A percentile compares a stretch with the other conserved stretches of the same genome.
Conservation (phyloP, 2,797 vertebrate species). For the Channa striata region DNA sequence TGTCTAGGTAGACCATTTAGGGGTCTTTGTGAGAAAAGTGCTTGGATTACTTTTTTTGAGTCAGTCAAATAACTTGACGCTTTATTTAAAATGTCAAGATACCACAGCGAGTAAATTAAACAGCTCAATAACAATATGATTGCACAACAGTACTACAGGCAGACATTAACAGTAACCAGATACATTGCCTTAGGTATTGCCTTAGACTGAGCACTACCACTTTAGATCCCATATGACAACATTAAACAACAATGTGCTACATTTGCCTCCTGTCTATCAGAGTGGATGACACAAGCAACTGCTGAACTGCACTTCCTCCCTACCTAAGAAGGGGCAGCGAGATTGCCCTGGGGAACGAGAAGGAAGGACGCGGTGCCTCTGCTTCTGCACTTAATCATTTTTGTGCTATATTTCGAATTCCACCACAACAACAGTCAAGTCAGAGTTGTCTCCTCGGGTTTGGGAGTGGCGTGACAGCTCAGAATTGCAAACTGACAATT, state of each 20-base stretch:
- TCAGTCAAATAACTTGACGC: slow-evolving; percentile 42
- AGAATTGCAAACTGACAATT: slow-evolving; percentile 57
- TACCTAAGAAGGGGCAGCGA: slow-evolving; percentile 53
- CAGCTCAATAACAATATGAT: slow-evolving; percentile 51
- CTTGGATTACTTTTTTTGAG: slow-evolving; percentile 6
- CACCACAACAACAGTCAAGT: slow-evolving; percentile 55
- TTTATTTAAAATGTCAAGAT: slow-evolving; percentile 67
- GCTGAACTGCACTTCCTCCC: slow-evolving; percentile 58
- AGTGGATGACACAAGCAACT: slow-evolving; percentile 44
- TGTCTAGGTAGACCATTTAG: background rate
- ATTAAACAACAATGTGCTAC: slow-evolving; percentile 36
- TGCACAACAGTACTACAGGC: too few species aligned
- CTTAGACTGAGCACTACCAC: slow-evolving; percentile 13
- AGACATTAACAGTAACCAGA: too few species aligned
- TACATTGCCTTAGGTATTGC: background rate
- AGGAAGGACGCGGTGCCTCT: slow-evolving; percentile 30
- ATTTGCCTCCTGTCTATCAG: slow-evolving; percentile 41
- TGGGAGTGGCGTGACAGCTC: slow-evolving; percentile 37
- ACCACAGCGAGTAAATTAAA: slow-evolving; percentile 54
- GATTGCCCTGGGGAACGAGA: slow-evolving; percentile 44
- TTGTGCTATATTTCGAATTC: slow-evolving; percentile 55
- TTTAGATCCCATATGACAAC: slow-evolving; percentile 18
- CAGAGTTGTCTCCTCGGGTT: slow-evolving; percentile 43
- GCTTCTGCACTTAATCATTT: slow-evolving; percentile 29
- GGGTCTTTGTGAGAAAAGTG: slow-evolving; percentile 4